Base-by-base conservation (phyloP, 2,888 invertebrate species). In the Drosophila neotestacea region DNA sequence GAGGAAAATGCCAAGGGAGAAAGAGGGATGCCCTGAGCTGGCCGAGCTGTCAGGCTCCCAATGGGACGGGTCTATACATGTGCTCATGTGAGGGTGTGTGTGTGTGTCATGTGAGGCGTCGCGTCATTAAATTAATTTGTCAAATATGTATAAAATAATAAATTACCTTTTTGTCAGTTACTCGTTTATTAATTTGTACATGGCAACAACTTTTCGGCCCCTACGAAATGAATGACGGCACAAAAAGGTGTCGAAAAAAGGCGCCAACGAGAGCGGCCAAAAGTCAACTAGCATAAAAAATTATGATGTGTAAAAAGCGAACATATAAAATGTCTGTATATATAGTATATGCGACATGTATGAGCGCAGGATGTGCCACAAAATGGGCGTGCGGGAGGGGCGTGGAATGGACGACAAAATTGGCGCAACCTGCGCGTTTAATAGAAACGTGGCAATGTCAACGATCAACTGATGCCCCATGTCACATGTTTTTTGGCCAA, bases 61-160 rank as follows among this genome's bases (percentile, higher is more conserved):
- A 42, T 39, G 61, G 66, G 65, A 80, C 50, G 34, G 44, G 16
- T 34, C 13, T 10, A 32, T 22, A 47, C 38, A 38, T 36, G 9
- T 60, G 36, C n/a, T n/a, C n/a, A n/a, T 22, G 38, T 38, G 11
- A 55, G 38, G 42, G 41, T 46, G 36, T 44, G 13, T 63, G 56
- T 56, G 34, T 55, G 69, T 75, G 65, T 50, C 63, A 58, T 46
- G 61, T 65, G 59, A 81, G 81, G 82, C 64, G 70, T 73, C 75
- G 75, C 81, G 88, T 89, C 90, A 91, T 91, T 91, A 89, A 90
- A 90, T 91, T 90, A 90, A 90, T 90, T 91, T 91, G 90, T 91
- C 91, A 91, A 91, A 90, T 82, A 86, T 89, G 85, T 86, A 81
- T 77, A 88, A 90, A 90, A 90, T 88, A 90, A 88, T 90, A 90